Evolutionary conservation across 2,797 vertebrate genomes (phyloP), one percentile per base, ranked within the genome.

Genomic region (Perodicticus potto): DNA sequence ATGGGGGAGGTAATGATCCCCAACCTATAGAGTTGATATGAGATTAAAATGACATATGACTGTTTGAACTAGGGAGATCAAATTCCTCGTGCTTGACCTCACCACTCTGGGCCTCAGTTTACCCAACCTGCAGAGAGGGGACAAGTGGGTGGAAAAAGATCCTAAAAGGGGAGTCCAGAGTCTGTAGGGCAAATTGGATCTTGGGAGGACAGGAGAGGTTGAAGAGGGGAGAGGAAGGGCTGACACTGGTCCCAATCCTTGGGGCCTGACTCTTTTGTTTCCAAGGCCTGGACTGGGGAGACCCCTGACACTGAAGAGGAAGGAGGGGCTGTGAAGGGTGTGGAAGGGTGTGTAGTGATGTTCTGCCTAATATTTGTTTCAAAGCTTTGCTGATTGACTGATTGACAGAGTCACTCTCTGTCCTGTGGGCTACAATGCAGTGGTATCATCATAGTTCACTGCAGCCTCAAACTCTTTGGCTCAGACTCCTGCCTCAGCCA

Each of bases 241-340:
- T 17, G 20, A 37, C 32, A 19, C 37, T 8, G 25, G 22, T 32
- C 20, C n/a, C 3, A 1, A 25, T 55, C 49, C 49, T 55, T 69
- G 49, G 12, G 27, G 12, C 20, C 80, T n/a, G 40, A 3, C 0
- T 2, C 27, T 63, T 69, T 23, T 45, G 10, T 53, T 11, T 22
- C 29, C 88, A 63, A 81, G 69, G 72, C 8, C 84, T 40, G 29
- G 80, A 53, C 49, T 70, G 43, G 70, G 43, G 29, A 57, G 80
- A 85, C 49, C 8, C 2, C 19, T 0, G 17, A n/a, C 43, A 13
- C 76, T 45, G 69, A 73, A 55, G 49, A 29, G 1, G 43, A 82
- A 49, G 63, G 11, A 37, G 5, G 1, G n/a, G 43, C 6, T 12
- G 13, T 49, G 49, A 49, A 14, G 14, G 1, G 5, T 19, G 0